A percentile compares a stretch with the other conserved stretches of the same genome.
Conservation (phyloP, 2,888 invertebrate genomes). For the Lordiphosa andalusiaca region DNA sequence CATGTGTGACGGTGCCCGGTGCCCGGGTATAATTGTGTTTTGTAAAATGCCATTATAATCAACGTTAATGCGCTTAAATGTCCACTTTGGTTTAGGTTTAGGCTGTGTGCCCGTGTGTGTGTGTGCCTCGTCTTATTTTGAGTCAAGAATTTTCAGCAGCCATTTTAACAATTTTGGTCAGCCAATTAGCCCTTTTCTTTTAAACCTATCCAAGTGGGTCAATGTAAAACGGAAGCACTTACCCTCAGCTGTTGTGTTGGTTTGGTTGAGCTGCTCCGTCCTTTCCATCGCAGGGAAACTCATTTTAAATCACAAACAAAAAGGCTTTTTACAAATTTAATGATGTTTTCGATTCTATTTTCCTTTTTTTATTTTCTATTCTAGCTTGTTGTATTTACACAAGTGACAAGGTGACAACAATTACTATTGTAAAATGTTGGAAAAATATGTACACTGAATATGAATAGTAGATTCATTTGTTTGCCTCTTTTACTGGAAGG, state of each 20-base stretch:
- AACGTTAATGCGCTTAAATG: slow-evolving; percentile 68
- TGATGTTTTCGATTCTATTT: too few relatives aligned
- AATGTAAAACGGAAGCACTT: slow-evolving; percentile 62
- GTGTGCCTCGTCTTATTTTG: slow-evolving; percentile 21
- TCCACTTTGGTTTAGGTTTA: slow-evolving; percentile 17
- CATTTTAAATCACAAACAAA: too few relatives aligned
- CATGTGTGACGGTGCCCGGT: slow-evolving; percentile 23
- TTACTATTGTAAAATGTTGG: too few relatives aligned
- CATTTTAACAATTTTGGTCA: slow-evolving; percentile 14
- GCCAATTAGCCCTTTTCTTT: slow-evolving; percentile 34
- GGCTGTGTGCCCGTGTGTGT: slow-evolving; percentile 4
- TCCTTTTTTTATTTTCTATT: too few relatives aligned
- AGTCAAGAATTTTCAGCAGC: slow-evolving; percentile 31
- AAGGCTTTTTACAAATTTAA: too few relatives aligned
- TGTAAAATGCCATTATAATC: slow-evolving; percentile 61
- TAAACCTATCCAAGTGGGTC: slow-evolving; percentile 46
- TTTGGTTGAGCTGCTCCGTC: neutral
- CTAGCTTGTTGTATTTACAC: too few relatives aligned
- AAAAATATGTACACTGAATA: too few relatives aligned
- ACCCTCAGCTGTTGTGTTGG: slow-evolving; percentile 14
- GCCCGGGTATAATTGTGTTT: slow-evolving; percentile 35
- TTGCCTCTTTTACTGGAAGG: too few relatives aligned
- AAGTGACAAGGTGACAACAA: too few relatives aligned
- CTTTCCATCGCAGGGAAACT: neutral
- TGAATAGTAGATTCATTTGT: too few relatives aligned